Base-by-base conservation (phyloP, 1,140 invertebrate genomes). In the Drosophila athabasca region DNA sequence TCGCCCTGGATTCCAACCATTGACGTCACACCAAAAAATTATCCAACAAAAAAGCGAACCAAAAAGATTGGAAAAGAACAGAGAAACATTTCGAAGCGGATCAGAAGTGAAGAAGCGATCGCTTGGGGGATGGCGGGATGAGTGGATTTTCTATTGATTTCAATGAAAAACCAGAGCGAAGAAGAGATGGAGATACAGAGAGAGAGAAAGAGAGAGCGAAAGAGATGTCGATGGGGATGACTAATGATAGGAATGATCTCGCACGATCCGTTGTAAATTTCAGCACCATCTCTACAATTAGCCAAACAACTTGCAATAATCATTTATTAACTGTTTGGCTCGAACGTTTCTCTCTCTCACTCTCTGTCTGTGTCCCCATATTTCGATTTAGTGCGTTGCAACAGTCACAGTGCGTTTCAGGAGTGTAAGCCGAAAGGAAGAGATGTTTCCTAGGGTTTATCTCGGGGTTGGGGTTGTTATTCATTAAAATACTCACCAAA, bases 1-100 rank as follows among this genome's bases (percentile, higher is more conserved):
- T 74, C 58, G 76, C 61, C 71, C 80, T 84, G 80, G 80, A 84
- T 84, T 75, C 65, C 70, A 44, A 57, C 22, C 52, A 87, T 85
- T 85, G 82, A 85, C 82, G 82, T 85, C 82, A 85, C 82, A 87
- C 44, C 11, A n/a, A 39, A 39, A 39, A 39, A 39, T 39, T 3
- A 39, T 39, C 35, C 35, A 39, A 39, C 35, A 13, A 39, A 39
- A 39, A 39, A 52, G n/a, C 31, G 31, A 55, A 54, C 65, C 29
- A 41, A 68, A 55, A 24, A 66, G 64, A 69, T 69, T 52, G 17
- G 64, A 68, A 57, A 51, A 35, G 43, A 48, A 54, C 43, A 43
- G 24, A 31, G 24, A 44, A 46, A 46, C 41, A 26, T 13, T 54
- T 62, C 43, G 45, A 46, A 29, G 15, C 48, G 17, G 22, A 53